These are phyloP conservation scores for Lithophane leautieri DNA, from an alignment of 2,888 invertebrate genomes.

Conservation along the genomic window DNA sequence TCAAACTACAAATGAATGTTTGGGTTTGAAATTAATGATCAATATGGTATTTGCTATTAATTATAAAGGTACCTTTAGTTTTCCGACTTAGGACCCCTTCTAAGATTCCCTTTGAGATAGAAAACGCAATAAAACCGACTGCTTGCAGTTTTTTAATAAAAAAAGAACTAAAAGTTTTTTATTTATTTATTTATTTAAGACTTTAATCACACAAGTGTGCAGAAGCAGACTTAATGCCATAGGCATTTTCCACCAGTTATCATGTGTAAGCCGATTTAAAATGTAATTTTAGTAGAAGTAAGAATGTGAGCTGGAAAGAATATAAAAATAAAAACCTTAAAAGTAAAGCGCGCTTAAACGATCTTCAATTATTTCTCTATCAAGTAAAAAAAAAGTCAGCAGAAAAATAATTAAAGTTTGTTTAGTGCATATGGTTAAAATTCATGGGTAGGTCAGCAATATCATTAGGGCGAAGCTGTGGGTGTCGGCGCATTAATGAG, in stretches of 20 bases:
- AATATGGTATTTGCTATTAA: background rate
- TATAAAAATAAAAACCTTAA: background rate
- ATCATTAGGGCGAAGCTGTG: constrained; percentile 54
- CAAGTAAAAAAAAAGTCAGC: background rate
- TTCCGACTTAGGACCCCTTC: background rate
- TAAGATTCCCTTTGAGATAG: background rate
- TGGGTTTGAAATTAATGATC: constrained; percentile 13
- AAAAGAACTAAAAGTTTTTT: background rate
- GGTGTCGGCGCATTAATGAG: constrained; percentile 74
- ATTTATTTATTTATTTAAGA: background rate
- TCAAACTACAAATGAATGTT: no score
- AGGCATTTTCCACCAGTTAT: background rate
- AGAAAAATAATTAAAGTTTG: constrained; percentile 4
- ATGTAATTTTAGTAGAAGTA: background rate
- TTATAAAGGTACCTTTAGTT: no score
- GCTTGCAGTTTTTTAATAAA: background rate
- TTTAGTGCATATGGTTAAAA: constrained; percentile 54
- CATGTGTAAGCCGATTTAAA: background rate
- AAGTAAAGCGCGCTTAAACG: background rate
- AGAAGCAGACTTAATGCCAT: background rate
- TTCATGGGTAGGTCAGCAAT: constrained; percentile 64
- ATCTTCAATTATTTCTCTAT: background rate
- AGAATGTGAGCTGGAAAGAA: no score
- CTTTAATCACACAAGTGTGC: background rate
- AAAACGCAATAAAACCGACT: background rate